phyloP scores from a whole-genome alignment of 1,140 invertebrate species.

The Scaptomyza pallida region DNA sequence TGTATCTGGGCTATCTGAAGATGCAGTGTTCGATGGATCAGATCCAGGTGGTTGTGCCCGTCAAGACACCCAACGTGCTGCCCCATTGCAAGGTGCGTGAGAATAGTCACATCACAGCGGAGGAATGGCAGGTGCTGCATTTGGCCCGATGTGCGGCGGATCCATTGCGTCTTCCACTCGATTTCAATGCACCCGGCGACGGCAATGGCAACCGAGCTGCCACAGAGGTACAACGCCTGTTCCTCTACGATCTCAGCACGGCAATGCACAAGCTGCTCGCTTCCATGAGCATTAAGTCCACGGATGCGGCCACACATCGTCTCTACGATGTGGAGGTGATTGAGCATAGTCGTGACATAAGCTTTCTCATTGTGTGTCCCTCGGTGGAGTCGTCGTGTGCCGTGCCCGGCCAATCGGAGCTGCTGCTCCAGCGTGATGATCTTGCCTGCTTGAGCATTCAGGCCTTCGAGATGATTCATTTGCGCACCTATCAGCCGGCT shows the following conservation, averaged over 20 bases:
- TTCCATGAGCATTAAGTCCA: slow-evolving; percentile 90
- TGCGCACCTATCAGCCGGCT: slow-evolving; percentile 94
- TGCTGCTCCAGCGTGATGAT: slow-evolving; percentile 91
- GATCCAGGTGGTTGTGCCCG: slow-evolving; percentile 95
- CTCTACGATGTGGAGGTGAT: slow-evolving; percentile 96
- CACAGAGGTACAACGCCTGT: slow-evolving; percentile 91
- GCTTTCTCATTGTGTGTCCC: slow-evolving; percentile 95
- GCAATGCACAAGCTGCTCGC: slow-evolving; percentile 90
- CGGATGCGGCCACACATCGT: slow-evolving; percentile 89
- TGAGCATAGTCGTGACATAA: slow-evolving; percentile 94
- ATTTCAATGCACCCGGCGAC: slow-evolving; percentile 84
- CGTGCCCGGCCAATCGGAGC: slow-evolving; percentile 93
- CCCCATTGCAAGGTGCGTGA: slow-evolving; percentile 96
- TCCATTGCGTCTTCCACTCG: slow-evolving; percentile 84
- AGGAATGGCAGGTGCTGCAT: slow-evolving; percentile 95
- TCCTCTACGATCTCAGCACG: slow-evolving; percentile 89
- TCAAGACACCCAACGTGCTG: slow-evolving; percentile 95
- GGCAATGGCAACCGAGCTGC: slow-evolving; percentile 57
- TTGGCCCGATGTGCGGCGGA: slow-evolving; percentile 53
- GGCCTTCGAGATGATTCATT: slow-evolving; percentile 96
- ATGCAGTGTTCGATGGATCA: slow-evolving; percentile 97
- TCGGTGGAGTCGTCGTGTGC: slow-evolving; percentile 95
- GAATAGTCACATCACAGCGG: slow-evolving; percentile 97
- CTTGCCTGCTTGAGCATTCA: slow-evolving; percentile 93
- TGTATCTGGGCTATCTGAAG: slow-evolving; percentile 98